Base-by-base conservation (phyloP, 2,888 invertebrate species). In the Drosophila kanekoi region DNA sequence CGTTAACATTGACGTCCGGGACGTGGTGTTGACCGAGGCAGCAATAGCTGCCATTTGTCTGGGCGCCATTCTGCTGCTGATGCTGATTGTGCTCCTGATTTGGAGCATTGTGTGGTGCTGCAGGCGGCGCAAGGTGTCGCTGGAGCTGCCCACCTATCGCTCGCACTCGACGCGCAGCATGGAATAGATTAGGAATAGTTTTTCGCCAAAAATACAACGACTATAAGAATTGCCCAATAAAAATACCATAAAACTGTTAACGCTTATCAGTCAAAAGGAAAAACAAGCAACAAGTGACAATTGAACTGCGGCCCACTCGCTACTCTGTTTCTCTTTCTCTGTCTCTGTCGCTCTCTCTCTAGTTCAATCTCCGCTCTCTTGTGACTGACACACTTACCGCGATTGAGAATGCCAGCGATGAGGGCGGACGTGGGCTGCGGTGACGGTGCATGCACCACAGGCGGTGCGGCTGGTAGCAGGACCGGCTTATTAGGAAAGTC, bases 401-500 rank as follows among this genome's bases (percentile, higher is more conserved):
- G 89, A 69, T 85, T 88, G 54, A 89, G 73, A 56, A 89, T 83
- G 57, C 81, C 77, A 74, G 87, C 81, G 56, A 86, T 81, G 54
- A 89, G 77, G 32, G 77, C 53, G 56, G 74, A 72, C 10, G 78
- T 72, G 20, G 83, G 72, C 9, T 74, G 72, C 13, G 84, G 72
- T n/a, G 78, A 60, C 54, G 89, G 58, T 47, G 87, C 77, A 78
- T 89, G 84, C 35, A 89, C 81, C 70, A 91, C 83, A 6, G 91
- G 90, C 61, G 93, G 92, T 49, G 93, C 93, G 38, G 95, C 95
- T 83, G 96, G 96, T 89, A 96, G 93, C 86, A 96, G 92, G 68
- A 96, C 93, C 63, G 95, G 94, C 92, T 95, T 95, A 90, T 95
- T 95, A 76, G 95, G 94, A 93, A 95, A 95, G 92, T 96, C 96